phyloP scores from a whole-genome alignment of 1,140 invertebrate genomes.

The Drosophila neocordata region DNA sequence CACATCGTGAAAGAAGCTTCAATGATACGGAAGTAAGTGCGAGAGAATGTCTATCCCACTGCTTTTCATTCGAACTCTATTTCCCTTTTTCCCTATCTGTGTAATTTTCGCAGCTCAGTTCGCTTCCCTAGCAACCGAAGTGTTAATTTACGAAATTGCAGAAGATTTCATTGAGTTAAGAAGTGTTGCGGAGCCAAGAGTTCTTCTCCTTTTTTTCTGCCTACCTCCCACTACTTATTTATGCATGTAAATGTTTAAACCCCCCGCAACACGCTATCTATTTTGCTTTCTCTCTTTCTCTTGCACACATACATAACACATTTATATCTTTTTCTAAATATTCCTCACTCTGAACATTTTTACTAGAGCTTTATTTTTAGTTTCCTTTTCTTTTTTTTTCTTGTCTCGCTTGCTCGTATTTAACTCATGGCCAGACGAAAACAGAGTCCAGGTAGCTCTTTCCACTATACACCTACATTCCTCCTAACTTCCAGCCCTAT shows the following conservation, averaged over 20 bases:
- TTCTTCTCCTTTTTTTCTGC: constrained; percentile 10
- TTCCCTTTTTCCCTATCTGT: constrained; percentile 6
- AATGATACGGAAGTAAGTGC: constrained; percentile 77
- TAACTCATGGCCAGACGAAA: constrained; percentile 33
- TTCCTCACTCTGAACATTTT: constrained; percentile 46
- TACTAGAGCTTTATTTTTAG: constrained; percentile 67
- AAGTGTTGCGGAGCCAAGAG: constrained; percentile 38
- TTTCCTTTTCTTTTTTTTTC: constrained; percentile 14
- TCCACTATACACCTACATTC: constrained; percentile 19
- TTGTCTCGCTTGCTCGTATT: constrained; percentile 30
- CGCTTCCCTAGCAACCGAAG: constrained; percentile 40
- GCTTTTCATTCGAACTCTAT: not conserved
- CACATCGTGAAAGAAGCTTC: constrained; percentile 30
- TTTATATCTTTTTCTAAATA: constrained; percentile 54
- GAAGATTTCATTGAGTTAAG: constrained; percentile 79
- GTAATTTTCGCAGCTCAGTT: constrained; percentile 47
- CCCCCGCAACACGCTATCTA: not conserved
- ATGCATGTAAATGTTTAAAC: constrained; percentile 71
- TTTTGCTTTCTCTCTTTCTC: not conserved
- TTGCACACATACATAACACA: constrained; percentile 33
- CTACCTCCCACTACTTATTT: constrained; percentile 52
- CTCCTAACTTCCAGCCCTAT: constrained; percentile 43
- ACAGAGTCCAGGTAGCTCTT: constrained; percentile 12
- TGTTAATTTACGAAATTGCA: constrained; percentile 81
- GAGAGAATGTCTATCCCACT: constrained; percentile 53